A percentile compares a stretch with the other conserved stretches of the same genome.
Conservation (phyloP, 35 echinoderm and acorn worm species). For the Heliocidaris tuberculata region DNA sequence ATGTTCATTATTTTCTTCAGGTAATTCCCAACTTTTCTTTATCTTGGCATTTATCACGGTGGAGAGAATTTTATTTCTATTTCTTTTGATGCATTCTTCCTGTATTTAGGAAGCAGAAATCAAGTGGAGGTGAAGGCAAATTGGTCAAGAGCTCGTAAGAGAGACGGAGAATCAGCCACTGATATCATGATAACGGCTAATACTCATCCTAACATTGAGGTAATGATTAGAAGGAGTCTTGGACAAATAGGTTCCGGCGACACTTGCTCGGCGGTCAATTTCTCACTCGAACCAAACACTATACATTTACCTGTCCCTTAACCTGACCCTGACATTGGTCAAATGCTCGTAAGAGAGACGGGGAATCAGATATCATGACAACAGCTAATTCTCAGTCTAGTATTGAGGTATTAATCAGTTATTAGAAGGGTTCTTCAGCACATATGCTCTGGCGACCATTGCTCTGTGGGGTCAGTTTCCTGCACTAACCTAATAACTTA, state of each 20-base stretch:
- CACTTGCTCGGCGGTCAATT: not conserved
- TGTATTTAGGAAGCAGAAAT: constrained; percentile 62
- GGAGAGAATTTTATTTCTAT: too few species aligned
- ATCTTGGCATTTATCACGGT: too few species aligned
- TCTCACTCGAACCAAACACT: not conserved
- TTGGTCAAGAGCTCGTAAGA: constrained; percentile 79
- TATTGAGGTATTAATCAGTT: too few species aligned
- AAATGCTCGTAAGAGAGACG: not conserved
- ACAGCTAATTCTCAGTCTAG: too few species aligned
- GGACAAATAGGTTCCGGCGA: not conserved
- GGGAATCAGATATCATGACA: too few species aligned
- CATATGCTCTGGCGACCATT: too few species aligned
- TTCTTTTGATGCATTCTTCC: not conserved
- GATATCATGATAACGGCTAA: constrained; percentile 87
- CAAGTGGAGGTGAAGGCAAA: constrained; percentile 93
- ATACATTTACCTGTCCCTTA: not conserved
- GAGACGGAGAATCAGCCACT: constrained; percentile 77
- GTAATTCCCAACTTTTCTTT: too few species aligned
- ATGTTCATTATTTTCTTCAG: too few species aligned
- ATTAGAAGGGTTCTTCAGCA: too few species aligned
- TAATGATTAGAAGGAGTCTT: constrained; percentile 10
- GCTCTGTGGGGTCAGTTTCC: too few species aligned
- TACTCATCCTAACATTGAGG: constrained; percentile 80
- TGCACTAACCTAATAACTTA: too few species aligned
- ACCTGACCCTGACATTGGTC: too few species aligned